Evolutionary conservation across 2,797 vertebrate species (phyloP), one percentile per base, ranked within the genome.

Genomic region (Chanos chanos): DNA sequence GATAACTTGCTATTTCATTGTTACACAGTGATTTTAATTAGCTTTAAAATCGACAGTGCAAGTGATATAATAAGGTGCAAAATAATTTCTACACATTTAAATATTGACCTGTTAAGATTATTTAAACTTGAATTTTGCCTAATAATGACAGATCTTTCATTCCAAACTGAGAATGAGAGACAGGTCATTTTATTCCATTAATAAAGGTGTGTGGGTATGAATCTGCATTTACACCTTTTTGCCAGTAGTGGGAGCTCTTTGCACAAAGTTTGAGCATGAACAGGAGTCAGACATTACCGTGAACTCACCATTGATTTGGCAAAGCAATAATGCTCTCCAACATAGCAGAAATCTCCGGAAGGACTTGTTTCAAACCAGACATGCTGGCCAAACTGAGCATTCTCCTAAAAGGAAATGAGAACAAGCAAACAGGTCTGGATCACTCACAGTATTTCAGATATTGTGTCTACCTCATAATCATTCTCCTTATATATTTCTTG

Each of bases 321-420:
- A 24, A 94, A 78, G 68, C 96, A 99, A 81, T 92, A 89, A 71
- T 95, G 92, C 58, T 98, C 96, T 44, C 96, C 96, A 0, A 98
- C 94, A 0, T 98, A 99, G 73, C 96, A 99, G 85, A 95, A 95
- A 77, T 99, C 96, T 74, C 95, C 96, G 0, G 96, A 95, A 12
- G 89, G 92, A 1, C 86, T 93, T 70, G 93, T 93, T 82, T 98
- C 95, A 48, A 95, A 97, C 96, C 96, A 99, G 83, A 98, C 90
- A 68, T 98, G 96, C 33, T 98, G 95, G 9, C 95, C 96, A n/a
- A 91, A 92, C 63, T 86, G 82, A 0, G 96, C 95, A 3, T 89
- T 88, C 51, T 99, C 96, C 96, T 99, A 84, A 47, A 77, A 73
- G 44, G 27, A n/a, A 41, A 2, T 55, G 31, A 13, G 28, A 34